Conservation (phyloP, 2,888 invertebrate genomes). For the Pristionchus entomophagus region DNA sequence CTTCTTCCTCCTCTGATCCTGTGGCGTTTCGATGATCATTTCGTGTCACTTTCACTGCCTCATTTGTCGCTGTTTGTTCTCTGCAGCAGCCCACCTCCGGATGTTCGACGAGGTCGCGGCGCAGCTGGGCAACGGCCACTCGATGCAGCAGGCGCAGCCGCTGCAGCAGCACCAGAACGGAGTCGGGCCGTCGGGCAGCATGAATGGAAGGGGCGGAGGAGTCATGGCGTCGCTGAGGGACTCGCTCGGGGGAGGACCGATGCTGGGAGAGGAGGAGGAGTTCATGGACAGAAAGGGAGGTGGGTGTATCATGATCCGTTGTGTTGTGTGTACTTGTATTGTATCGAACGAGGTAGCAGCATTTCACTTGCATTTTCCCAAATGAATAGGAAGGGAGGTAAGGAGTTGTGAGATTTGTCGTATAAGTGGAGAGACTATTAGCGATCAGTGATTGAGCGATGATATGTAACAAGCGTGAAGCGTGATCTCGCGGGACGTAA, state of each 20-base stretch:
- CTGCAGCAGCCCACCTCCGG: neutral
- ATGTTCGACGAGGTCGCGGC: slow-evolving; percentile 25
- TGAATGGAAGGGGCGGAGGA: neutral
- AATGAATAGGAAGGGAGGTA: neutral
- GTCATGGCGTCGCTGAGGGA: neutral
- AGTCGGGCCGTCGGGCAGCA: neutral
- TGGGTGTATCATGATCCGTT: neutral
- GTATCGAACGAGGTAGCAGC: neutral
- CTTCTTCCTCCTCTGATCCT: neutral
- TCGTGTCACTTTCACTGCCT: neutral
- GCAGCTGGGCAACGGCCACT: slow-evolving; percentile 17
- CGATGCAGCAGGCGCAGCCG: neutral
- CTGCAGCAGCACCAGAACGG: slow-evolving; percentile 30
- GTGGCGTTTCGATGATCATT: neutral
- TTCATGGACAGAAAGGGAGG: slow-evolving; percentile 32
- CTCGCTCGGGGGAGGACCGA: neutral
- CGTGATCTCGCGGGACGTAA: too few species aligned
- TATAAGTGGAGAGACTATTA: too few species aligned
- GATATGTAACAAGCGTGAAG: neutral
- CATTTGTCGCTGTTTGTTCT: too few species aligned
- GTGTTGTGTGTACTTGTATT: neutral
- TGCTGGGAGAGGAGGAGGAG: slow-evolving; percentile 14
- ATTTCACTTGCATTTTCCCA: neutral
- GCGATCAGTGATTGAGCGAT: too few species aligned
- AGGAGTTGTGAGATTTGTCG: neutral